phyloP scores from a whole-genome alignment of 2,888 invertebrate species.

The Nomada ferruginata region DNA sequence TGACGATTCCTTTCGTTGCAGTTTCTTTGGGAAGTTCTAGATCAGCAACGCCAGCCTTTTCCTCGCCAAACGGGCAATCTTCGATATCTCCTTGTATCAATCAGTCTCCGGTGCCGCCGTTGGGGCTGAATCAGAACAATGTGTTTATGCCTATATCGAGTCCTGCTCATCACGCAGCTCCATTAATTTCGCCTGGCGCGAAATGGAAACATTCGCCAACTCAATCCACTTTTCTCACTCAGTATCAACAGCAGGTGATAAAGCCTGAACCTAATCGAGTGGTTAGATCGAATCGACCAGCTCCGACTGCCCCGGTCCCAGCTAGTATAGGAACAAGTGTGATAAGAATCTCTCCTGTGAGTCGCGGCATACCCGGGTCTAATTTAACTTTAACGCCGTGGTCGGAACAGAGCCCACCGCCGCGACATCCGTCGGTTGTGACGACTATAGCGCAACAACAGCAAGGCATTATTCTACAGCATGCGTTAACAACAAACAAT shows the following conservation, averaged over 20 bases:
- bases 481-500: slow-evolving; percentile 83
- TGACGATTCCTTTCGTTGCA: slow-evolving; percentile 81
- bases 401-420: slow-evolving; percentile 81
- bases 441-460: slow-evolving; percentile 81
- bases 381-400: slow-evolving; percentile 74
- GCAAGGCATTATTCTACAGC: slow-evolving; percentile 84
- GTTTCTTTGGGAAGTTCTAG: slow-evolving; percentile 97
- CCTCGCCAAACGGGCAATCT: slow-evolving; percentile 89
- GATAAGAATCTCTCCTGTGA: slow-evolving; percentile 92
- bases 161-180: slow-evolving; percentile 86
- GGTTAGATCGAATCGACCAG: slow-evolving; percentile 87
- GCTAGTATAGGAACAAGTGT: slow-evolving; percentile 88
- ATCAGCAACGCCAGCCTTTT: slow-evolving; percentile 96
- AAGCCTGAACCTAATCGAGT: slow-evolving; percentile 88
- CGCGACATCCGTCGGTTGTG: slow-evolving; percentile 81
- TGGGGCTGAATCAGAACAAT: slow-evolving; percentile 90
- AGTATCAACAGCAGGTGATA: slow-evolving; percentile 83
- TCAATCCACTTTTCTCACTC: slow-evolving; percentile 84
- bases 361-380: slow-evolving; percentile 76
- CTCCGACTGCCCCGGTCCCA: slow-evolving; percentile 82
- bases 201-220: slow-evolving; percentile 84
- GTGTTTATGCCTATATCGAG: slow-evolving; percentile 96
- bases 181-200: slow-evolving; percentile 79
- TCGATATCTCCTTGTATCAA: slow-evolving; percentile 88
- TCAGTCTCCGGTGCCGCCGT: slow-evolving; percentile 88